phyloP scores from a whole-genome alignment of 2,113 vertebrate genomes.

The Sinocyclocheilus maitianheensis region DNA sequence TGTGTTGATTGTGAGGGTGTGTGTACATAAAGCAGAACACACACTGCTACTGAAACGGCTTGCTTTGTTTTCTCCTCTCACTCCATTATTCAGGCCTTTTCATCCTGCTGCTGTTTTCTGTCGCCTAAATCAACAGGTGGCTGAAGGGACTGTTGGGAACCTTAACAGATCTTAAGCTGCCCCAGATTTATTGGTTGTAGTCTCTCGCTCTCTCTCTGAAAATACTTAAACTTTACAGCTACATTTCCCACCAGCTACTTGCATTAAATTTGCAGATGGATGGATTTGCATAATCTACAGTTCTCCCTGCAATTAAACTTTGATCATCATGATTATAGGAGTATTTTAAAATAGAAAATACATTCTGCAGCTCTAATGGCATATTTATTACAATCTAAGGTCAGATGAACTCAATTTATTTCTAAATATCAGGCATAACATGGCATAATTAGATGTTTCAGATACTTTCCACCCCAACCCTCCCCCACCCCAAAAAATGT shows the following conservation, averaged over 20 bases:
- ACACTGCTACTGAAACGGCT: not conserved
- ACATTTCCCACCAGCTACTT: not conserved
- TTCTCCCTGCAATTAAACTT: not conserved
- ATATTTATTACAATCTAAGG: not conserved
- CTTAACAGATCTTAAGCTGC: conserved; percentile 43
- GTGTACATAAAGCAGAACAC: conserved; percentile 13
- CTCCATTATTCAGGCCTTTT: conserved; percentile 28
- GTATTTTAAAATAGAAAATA: not conserved
- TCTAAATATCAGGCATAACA: not conserved
- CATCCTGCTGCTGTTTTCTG: conserved; percentile 12
- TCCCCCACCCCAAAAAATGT: not conserved
- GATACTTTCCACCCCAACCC: not conserved
- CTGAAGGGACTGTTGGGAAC: conserved; percentile 19
- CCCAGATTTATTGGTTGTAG: conserved; percentile 12
- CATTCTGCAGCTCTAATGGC: not conserved
- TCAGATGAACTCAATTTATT: not conserved
- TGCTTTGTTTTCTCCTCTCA: conserved; percentile 27
- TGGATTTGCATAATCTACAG: not conserved
- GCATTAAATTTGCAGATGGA: not conserved
- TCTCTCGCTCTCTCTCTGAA: not conserved
- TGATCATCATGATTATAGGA: not conserved
- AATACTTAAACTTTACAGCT: not conserved
- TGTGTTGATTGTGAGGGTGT: not conserved
- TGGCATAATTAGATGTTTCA: not conserved
- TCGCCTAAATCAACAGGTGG: conserved; percentile 25